A percentile compares a stretch with the other conserved stretches of the same genome.
These are phyloP conservation scores for Tragelaphus strepsiceros DNA, from an alignment of 2,113 vertebrate species.

Conservation along the genomic window DNA sequence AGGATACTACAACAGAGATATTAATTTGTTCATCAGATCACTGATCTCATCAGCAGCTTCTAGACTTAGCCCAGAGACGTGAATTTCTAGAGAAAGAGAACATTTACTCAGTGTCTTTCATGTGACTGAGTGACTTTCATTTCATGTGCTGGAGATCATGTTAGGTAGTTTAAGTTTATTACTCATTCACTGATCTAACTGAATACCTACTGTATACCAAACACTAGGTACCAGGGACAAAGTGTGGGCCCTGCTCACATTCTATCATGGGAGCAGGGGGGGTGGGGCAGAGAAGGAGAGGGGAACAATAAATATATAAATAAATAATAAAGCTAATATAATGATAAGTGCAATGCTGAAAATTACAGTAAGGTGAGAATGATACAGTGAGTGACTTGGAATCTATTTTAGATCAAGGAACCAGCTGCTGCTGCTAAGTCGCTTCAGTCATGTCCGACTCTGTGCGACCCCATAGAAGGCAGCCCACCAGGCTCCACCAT, in stretches of 20 bases:
- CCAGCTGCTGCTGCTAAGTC: not conserved
- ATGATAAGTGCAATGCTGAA: not conserved
- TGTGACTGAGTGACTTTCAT: not conserved
- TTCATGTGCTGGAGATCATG: not conserved
- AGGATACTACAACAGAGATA: not conserved
- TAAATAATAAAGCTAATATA: not conserved
- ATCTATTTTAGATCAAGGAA: not conserved
- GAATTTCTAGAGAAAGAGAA: not conserved
- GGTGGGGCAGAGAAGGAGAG: not conserved
- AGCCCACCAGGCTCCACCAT: too few species aligned
- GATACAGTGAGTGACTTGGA: not conserved
- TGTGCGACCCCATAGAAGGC: too few species aligned
- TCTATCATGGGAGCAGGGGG: not conserved
- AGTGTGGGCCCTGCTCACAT: not conserved
- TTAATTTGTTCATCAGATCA: not conserved
- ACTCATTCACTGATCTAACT: not conserved
- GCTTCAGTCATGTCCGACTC: too few species aligned
- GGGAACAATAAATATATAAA: not conserved
- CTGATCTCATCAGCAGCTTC: not conserved
- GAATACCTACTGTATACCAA: not conserved
- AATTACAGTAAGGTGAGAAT: not conserved
- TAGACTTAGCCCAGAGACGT: not conserved
- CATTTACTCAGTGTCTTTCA: not conserved
- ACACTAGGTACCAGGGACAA: not conserved
- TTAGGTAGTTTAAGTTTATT: not conserved